phyloP scores from a whole-genome alignment of 2,113 vertebrate species.

The Carassius auratus region DNA sequence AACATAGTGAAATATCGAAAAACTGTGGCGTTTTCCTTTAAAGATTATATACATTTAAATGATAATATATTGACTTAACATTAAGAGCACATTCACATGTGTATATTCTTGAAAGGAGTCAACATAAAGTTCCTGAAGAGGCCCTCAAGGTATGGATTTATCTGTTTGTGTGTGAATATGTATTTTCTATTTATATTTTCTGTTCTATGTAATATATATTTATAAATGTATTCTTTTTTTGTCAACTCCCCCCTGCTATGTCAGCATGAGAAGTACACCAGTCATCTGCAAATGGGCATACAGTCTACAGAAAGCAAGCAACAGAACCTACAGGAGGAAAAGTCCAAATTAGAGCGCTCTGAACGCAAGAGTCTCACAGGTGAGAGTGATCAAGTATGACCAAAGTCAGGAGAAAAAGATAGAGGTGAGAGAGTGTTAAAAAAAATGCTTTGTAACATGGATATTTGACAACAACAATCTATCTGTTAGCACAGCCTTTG shows the following conservation, averaged over 20 bases:
- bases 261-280: constrained; percentile 97
- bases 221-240: not conserved
- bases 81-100: constrained; percentile 85
- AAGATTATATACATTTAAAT: not conserved
- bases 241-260: constrained; percentile 53
- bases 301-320: constrained; percentile 71
- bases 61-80: constrained; percentile 70
- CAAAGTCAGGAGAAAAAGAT: not conserved
- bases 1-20: no score
- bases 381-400: constrained; percentile 54
- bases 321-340: constrained; percentile 75
- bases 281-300: constrained; percentile 88
- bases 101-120: constrained; percentile 91
- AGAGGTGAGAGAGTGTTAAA: not conserved
- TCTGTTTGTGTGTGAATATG: not conserved
- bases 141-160: constrained; percentile 84
- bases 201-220: not conserved
- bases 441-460: not conserved
- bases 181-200: not conserved
- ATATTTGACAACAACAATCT: not conserved
- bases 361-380: constrained; percentile 78
- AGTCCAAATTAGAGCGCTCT: constrained; percentile 75
- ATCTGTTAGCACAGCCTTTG: not conserved
- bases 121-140: constrained; percentile 96
- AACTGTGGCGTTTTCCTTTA: no score